Conservation (phyloP, 2,113 vertebrate species). For the Origma solitaria region DNA sequence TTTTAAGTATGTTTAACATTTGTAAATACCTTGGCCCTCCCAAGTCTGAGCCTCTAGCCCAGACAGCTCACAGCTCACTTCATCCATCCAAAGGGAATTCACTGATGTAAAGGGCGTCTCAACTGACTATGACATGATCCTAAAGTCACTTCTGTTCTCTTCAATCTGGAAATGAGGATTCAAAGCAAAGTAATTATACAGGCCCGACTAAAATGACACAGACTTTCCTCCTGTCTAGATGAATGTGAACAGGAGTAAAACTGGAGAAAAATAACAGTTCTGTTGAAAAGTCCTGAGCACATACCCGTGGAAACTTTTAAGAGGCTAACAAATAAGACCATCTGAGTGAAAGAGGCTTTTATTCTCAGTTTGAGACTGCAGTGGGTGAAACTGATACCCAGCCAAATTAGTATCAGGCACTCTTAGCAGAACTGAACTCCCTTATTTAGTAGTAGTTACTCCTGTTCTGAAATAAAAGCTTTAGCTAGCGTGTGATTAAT, state of each 20-base stretch:
- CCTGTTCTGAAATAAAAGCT: not conserved
- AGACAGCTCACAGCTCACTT: not conserved
- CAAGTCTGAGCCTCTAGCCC: not conserved
- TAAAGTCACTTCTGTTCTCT: not conserved
- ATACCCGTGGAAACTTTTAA: constrained; percentile 48
- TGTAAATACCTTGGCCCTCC: not conserved
- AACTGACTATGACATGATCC: not conserved
- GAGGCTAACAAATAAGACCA: constrained; percentile 31
- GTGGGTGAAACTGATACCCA: constrained; percentile 1
- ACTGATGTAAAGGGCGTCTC: not conserved
- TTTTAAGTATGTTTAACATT: not conserved
- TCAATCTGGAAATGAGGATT: not conserved
- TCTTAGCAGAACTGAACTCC: not conserved
- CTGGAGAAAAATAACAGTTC: constrained; percentile 27
- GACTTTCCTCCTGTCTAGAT: constrained; percentile 5
- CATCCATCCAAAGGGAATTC: not conserved
- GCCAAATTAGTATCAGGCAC: constrained; percentile 27
- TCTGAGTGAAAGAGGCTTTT: constrained; percentile 49
- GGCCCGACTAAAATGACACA: not conserved
- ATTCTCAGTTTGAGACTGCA: constrained; percentile 28
- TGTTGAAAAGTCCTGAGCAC: constrained; percentile 10
- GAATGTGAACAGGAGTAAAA: constrained; percentile 13
- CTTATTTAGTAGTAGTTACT: not conserved
- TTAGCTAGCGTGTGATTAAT: not conserved
- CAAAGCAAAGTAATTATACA: not conserved